Conservation (phyloP, 2,797 vertebrate genomes). For the Sebastolobus altivelis region DNA sequence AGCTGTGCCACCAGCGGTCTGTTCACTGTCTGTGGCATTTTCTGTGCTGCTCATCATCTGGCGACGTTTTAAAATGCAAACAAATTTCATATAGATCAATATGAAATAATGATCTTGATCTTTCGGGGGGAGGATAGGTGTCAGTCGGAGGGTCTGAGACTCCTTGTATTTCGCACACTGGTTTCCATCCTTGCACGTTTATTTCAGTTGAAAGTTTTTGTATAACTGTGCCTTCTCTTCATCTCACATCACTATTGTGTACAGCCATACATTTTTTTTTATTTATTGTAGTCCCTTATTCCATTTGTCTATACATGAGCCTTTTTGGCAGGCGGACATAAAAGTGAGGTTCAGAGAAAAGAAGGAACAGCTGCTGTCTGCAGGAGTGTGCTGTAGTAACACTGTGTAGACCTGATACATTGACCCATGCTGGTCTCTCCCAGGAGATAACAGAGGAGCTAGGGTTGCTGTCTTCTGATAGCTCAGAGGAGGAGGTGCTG, state of each 20-base stretch:
- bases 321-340: slow-evolving; percentile 1
- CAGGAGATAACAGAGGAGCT: slow-evolving; percentile 94
- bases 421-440: slow-evolving; percentile 80
- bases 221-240: slow-evolving; percentile 62
- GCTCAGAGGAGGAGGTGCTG: slow-evolving; percentile 96
- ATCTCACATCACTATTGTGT: slow-evolving; percentile 52
- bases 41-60: not conserved
- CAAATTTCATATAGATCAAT: not conserved
- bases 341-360: slow-evolving; percentile 62
- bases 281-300: slow-evolving; percentile 5
- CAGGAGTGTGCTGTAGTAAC: slow-evolving; percentile 28
- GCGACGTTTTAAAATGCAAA: not conserved
- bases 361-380: slow-evolving; percentile 39
- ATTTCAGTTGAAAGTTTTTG: slow-evolving; percentile 22
- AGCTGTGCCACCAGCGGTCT: too few species aligned
- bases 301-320: not conserved
- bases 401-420: slow-evolving; percentile 8
- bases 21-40: too few species aligned
- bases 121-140: not conserved
- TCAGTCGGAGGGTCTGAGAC: not conserved
- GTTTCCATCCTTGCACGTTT: slow-evolving; percentile 47
- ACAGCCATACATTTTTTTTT: not conserved
- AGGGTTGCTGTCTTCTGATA: slow-evolving; percentile 93
- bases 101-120: not conserved
- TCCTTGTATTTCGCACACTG: slow-evolving; percentile 24